phyloP scores from a whole-genome alignment of 2,797 vertebrate genomes.

The Naso thynnoides region DNA sequence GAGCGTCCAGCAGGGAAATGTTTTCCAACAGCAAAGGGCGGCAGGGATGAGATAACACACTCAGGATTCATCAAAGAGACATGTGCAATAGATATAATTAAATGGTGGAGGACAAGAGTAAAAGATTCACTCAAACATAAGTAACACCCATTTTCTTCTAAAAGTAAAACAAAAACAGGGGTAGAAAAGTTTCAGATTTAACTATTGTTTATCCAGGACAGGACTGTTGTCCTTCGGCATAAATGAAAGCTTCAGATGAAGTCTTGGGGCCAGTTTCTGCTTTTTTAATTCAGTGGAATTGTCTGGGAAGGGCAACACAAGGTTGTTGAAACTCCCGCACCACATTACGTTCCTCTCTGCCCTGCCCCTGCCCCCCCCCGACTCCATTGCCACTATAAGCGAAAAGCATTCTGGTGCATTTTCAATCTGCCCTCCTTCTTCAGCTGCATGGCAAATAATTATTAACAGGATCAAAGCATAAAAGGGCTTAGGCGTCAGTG shows the following conservation, averaged over 20 bases:
- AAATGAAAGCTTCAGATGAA: conserved; percentile 11
- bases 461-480: conserved; percentile 76
- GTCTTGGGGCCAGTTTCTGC: conserved; percentile 10
- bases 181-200: conserved; percentile 11
- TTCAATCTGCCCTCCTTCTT: conserved; percentile 62
- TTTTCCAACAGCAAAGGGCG: conserved; percentile 38
- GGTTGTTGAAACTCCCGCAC: conserved; percentile 42
- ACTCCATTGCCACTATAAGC: conserved; percentile 47
- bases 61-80: conserved; percentile 36
- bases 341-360: conserved; percentile 31
- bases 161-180: background rate
- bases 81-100: conserved; percentile 6
- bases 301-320: conserved; percentile 42
- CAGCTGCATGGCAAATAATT: conserved; percentile 69
- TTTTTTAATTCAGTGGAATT: conserved; percentile 31
- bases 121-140: conserved; percentile 14
- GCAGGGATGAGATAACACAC: conserved; percentile 44
- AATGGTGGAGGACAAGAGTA: conserved; percentile 9
- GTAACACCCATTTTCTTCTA: background rate
- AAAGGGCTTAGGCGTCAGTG: conserved; percentile 56
- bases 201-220: conserved; percentile 15
- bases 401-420: conserved; percentile 52
- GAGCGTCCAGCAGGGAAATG: conserved; percentile 28
- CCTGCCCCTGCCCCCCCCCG: background rate
- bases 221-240: conserved; percentile 36